Conservation (phyloP, 2,113 vertebrate genomes). For the Epinephelus moara region DNA sequence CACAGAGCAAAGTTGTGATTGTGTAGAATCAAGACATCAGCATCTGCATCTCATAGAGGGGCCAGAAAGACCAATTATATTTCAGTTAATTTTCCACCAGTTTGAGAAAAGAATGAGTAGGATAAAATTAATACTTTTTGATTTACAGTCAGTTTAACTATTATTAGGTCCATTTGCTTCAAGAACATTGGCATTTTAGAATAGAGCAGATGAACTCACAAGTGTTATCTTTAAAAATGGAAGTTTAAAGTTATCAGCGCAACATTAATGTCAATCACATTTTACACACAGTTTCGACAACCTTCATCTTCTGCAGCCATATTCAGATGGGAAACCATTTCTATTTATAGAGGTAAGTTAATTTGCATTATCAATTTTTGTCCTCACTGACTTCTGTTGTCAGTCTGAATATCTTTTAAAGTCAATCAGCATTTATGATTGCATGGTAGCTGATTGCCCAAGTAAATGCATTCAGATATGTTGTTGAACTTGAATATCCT, state of each 20-base stretch:
- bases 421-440: background rate
- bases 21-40: background rate
- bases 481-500: background rate
- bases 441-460: background rate
- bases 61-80: background rate
- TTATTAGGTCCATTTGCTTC: background rate
- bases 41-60: background rate
- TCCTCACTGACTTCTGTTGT: background rate
- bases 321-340: background rate
- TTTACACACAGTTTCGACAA: background rate
- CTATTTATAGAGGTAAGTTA: background rate
- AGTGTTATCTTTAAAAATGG: background rate
- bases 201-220: background rate
- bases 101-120: background rate
- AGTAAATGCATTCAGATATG: background rate
- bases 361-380: background rate
- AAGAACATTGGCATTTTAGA: background rate
- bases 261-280: background rate
- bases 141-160: no score
- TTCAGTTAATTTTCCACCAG: background rate
- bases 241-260: background rate
- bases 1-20: conserved; percentile 3
- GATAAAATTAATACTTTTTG: no score
- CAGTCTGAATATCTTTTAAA: background rate
- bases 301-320: background rate